Evolutionary conservation across 2,888 invertebrate genomes (phyloP), one percentile per base, ranked within the genome.

Genomic region (Drosophila monieri): DNA sequence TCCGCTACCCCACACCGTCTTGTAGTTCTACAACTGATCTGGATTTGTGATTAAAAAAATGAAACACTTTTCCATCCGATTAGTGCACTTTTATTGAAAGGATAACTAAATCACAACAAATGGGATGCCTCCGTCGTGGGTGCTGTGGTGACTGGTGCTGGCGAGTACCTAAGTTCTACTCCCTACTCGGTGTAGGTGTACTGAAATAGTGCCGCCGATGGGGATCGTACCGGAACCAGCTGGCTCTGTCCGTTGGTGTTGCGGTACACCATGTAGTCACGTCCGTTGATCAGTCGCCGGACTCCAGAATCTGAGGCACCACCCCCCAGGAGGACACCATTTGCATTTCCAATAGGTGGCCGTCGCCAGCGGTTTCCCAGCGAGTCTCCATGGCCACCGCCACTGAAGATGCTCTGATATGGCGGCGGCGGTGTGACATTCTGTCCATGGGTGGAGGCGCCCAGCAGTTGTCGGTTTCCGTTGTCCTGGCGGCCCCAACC

Each of bases 161-260:
- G 3, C 5, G 30, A 49, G 51, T 25, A 37, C 35, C 12, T 10
- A 14, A 6, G 25, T 43, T 30, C 18, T 9, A 0, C 3, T 18
- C 2, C 27, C 64, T 88, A 91, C 55, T 91, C 89, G 48, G 90
- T 90, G 46, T 91, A 92, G 1, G 93, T 91, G 79, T 93, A 94
- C 71, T 95, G 94, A 91, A 95, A 96, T 4, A 96, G 91, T 51
- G 96, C 93, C 10, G 96, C 95, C 0, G 96, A 96, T 0, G 96
- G 96, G 3, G 95, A 93, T 74, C 96, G 92, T 0, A 95, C 93
- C 0, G 96, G 96, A 53, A 96, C 94, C 62, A 96, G 92, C 76
- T 94, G 93, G n/a, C 92, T 94, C 18, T 93, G 94, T 0, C 95
- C 95, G 60, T 92, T 93, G 3, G 92, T 91, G 18, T 93, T 93